A percentile compares a stretch with the other conserved stretches of the same genome.
Evolutionary conservation across 2,113 vertebrate species (phyloP).

Genomic region (Plectropomus leopardus): DNA sequence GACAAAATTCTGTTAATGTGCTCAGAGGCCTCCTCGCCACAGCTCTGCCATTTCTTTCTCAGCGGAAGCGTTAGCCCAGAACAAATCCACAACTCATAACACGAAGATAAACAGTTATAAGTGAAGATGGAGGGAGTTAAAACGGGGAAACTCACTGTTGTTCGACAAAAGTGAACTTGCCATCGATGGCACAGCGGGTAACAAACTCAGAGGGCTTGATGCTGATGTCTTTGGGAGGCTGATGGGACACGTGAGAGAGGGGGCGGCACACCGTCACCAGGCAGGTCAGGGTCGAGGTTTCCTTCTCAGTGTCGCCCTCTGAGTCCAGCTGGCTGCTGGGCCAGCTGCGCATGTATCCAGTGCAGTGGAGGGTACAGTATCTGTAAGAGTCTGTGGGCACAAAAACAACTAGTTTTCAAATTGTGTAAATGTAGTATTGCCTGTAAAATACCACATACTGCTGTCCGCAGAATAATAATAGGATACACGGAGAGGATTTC

Average conservation of each 20-base stretch:
- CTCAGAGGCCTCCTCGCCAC: conserved; percentile 17
- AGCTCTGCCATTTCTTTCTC: conserved; percentile 53
- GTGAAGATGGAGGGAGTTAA: neutral
- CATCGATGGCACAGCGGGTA: conserved; percentile 92
- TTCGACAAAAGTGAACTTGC: conserved; percentile 94
- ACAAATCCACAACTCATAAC: neutral
- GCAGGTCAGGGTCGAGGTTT: conserved; percentile 86
- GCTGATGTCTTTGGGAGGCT: conserved; percentile 84
- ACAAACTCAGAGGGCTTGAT: conserved; percentile 90
- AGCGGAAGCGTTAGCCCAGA: conserved; percentile 25
- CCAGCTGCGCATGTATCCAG: conserved; percentile 92
- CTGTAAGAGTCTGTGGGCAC: conserved; percentile 84
- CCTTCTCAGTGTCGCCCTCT: conserved; percentile 85
- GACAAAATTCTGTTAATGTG: neutral
- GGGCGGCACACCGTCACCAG: conserved; percentile 91
- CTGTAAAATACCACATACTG: neutral
- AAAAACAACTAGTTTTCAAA: neutral
- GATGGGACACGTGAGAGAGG: conserved; percentile 84
- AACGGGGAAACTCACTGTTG: conserved; percentile 85
- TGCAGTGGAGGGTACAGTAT: conserved; percentile 93
- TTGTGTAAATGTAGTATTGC: neutral
- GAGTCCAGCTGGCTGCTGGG: conserved; percentile 86
- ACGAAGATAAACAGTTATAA: neutral
- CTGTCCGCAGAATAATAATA: too few relatives aligned
- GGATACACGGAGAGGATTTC: too few relatives aligned